phyloP scores from a whole-genome alignment of 2,113 vertebrate genomes.

The Fregata magnificens region DNA sequence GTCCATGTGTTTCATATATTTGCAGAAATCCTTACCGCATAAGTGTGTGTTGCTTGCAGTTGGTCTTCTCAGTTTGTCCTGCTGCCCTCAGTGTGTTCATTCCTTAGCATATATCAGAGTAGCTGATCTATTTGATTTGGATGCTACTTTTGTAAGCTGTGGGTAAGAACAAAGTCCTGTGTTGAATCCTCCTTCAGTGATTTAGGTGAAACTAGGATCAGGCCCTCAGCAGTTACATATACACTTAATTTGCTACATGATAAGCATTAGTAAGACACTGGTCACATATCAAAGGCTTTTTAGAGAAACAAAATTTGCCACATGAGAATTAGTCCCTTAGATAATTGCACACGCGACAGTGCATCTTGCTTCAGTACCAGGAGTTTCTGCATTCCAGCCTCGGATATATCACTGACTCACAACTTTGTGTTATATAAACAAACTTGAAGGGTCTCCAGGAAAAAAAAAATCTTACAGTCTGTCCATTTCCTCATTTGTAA shows the following conservation, averaged over 20 bases:
- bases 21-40: not conserved
- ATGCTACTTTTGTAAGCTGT: not conserved
- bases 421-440: not conserved
- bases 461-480: not conserved
- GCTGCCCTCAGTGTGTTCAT: not conserved
- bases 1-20: rapidly evolving
- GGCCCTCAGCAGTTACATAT: not conserved
- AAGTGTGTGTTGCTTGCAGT: not conserved
- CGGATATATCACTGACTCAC: not conserved
- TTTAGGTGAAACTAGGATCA: not conserved
- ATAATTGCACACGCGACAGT: not conserved
- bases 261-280: not conserved
- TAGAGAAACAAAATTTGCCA: not conserved
- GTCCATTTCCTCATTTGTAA: not conserved
- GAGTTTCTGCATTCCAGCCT: not conserved
- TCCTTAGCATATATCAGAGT: not conserved
- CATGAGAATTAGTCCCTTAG: not conserved
- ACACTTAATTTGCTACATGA: not conserved
- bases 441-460: not conserved
- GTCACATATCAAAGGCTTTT: not conserved
- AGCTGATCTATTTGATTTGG: not conserved
- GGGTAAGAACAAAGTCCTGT: not conserved
- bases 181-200: not conserved
- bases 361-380: not conserved
- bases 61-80: not conserved